Conservation (phyloP, 2,113 vertebrate species). For the Ursus arctos region DNA sequence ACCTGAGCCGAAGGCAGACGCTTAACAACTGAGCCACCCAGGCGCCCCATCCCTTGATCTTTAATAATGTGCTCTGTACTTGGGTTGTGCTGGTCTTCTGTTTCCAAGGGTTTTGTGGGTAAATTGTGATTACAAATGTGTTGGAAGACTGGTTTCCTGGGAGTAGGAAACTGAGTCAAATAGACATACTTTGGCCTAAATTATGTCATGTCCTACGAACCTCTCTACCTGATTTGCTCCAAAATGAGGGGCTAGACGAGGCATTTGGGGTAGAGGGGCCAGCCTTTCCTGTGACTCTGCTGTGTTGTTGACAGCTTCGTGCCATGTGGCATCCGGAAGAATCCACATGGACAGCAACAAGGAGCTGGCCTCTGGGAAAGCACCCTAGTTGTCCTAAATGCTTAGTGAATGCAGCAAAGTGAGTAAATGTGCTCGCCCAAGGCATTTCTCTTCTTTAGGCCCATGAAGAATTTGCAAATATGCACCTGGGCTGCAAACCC, state of each 20-base stretch:
- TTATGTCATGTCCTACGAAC: background rate
- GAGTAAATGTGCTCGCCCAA: background rate
- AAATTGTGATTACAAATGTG: background rate
- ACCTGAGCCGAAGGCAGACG: too few species aligned
- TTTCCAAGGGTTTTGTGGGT: background rate
- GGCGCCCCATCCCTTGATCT: background rate
- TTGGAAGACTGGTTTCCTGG: background rate
- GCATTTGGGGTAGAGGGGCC: too few species aligned
- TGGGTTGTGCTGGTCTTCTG: background rate
- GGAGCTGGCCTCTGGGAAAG: background rate
- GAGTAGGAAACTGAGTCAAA: background rate
- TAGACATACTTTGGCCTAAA: background rate
- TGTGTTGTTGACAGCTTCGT: background rate
- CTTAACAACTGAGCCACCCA: too few species aligned
- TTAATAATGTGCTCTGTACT: background rate
- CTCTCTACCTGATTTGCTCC: background rate
- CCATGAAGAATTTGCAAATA: background rate
- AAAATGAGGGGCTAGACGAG: background rate
- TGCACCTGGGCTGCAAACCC: background rate
- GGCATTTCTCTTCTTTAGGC: background rate
- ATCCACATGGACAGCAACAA: background rate
- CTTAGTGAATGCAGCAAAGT: background rate
- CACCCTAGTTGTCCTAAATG: fast-evolving
- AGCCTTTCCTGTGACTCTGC: background rate
- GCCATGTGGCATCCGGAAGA: background rate